Conservation (phyloP, 2,113 vertebrate genomes). For the Electrona antarctica region DNA sequence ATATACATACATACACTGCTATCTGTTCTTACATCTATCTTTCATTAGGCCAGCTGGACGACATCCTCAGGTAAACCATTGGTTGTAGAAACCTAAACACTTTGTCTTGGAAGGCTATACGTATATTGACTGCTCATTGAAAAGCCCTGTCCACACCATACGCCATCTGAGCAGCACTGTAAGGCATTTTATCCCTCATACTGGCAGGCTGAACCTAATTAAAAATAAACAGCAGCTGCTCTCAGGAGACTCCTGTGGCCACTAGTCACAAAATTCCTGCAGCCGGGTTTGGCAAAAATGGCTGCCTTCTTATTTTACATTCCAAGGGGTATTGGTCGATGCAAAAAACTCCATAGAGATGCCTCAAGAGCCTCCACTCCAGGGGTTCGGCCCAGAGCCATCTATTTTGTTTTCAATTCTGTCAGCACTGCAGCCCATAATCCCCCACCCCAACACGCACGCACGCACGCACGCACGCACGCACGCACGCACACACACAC, state of each 20-base stretch:
- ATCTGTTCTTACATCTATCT: neutral
- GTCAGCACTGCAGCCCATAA: slow-evolving; percentile 16
- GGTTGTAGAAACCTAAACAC: slow-evolving; percentile 7
- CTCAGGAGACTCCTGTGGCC: slow-evolving; percentile 15
- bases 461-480: no score
- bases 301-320: slow-evolving; percentile 6
- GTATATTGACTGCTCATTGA: neutral
- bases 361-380: slow-evolving; percentile 19
- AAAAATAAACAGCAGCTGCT: slow-evolving; percentile 67
- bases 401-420: slow-evolving; percentile 29
- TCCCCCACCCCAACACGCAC: neutral
- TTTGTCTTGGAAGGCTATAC: neutral
- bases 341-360: slow-evolving; percentile 32
- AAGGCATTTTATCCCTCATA: slow-evolving; percentile 17
- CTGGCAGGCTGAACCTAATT: slow-evolving; percentile 47
- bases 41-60: slow-evolving; percentile 6
- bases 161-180: neutral
- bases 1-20: slow-evolving; percentile 8
- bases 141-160: slow-evolving; percentile 3
- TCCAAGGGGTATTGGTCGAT: slow-evolving; percentile 6
- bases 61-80: neutral
- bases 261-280: slow-evolving; percentile 26
- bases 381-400: slow-evolving; percentile 29
- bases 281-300: slow-evolving; percentile 9
- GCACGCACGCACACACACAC: no score